Base-by-base conservation (phyloP, 2,888 invertebrate genomes). In the Patella ulyssiponensis region DNA sequence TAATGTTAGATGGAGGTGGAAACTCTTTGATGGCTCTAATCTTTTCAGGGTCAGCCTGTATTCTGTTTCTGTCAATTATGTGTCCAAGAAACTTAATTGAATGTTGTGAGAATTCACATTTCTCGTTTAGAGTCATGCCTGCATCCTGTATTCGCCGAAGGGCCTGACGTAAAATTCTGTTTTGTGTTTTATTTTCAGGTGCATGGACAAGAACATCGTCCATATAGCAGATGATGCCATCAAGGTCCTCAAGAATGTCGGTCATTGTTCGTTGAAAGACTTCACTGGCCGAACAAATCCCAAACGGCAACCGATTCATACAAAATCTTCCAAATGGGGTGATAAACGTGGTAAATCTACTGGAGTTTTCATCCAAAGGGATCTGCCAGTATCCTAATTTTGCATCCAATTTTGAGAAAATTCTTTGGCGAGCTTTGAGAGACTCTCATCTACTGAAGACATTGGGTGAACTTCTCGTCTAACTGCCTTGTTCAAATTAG, bases 341-440 rank as follows among this genome's bases (percentile, higher is more conserved):
- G n/a, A n/a, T n/a, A n/a, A n/a, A n/a, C n/a, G n/a, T n/a, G n/a
- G n/a, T n/a, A n/a, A n/a, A n/a, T n/a, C n/a, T n/a, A n/a, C n/a
- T n/a, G n/a, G n/a, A n/a, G n/a, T n/a, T n/a, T n/a, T n/a, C n/a
- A 83, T 69, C 9, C 77, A 83, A 54, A 14, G 75, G 72, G 33
- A 85, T 79, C 73, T 85, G 84, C 79, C 82, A 83, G 71, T 79
- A 85, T 12, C 83, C 84, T 17, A 75, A 75, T 27, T 74, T 77
- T 11, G 81, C 77, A 74, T 86, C 83, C 12, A 84, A 76, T 51
- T 82, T 81, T 1, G 79, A 77, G 75, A 84, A 85, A 23, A 79
- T 27, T 64, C 74, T 79, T n/a, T 74, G n/a, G 44, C 75, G 7
- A 83, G 52, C 23, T 79, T 52, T 33, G 73, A 78, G 12, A 83